Evolutionary conservation across 2,113 vertebrate genomes (phyloP).

Genomic region (Meriones unguiculatus): DNA sequence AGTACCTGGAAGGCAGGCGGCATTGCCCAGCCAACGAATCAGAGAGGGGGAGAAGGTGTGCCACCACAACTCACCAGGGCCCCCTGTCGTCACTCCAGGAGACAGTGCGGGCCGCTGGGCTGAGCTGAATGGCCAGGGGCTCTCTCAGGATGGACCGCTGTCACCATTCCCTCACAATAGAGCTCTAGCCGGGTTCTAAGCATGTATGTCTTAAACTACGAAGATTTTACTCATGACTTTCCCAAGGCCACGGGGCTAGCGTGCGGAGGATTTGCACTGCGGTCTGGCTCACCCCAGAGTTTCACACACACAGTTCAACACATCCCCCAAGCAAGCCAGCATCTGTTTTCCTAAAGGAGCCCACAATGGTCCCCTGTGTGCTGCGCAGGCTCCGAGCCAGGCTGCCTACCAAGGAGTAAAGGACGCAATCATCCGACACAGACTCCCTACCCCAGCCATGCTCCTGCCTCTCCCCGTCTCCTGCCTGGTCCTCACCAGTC

Average conservation of each 20-base stretch:
- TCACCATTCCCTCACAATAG: neutral
- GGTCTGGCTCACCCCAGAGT: neutral
- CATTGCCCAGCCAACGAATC: neutral
- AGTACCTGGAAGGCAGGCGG: neutral
- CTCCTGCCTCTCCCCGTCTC: neutral
- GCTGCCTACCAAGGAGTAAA: neutral
- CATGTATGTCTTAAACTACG: neutral
- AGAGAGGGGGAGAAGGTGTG: neutral
- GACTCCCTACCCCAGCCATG: neutral
- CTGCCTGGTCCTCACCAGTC: neutral
- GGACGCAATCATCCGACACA: neutral
- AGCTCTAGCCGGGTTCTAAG: neutral
- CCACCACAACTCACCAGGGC: too few species aligned
- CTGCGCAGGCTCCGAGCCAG: neutral
- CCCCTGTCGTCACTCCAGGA: accelerated
- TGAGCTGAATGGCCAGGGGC: neutral
- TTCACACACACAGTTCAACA: neutral
- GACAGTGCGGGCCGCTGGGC: neutral
- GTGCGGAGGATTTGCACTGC: neutral
- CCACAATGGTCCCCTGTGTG: accelerated
- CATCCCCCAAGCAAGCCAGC: neutral
- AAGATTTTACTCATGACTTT: neutral
- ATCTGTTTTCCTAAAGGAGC: neutral
- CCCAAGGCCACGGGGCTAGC: neutral
- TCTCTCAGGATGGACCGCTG: neutral